phyloP scores from a whole-genome alignment of 1,140 invertebrate genomes.

The Acromyrmex heyeri region DNA sequence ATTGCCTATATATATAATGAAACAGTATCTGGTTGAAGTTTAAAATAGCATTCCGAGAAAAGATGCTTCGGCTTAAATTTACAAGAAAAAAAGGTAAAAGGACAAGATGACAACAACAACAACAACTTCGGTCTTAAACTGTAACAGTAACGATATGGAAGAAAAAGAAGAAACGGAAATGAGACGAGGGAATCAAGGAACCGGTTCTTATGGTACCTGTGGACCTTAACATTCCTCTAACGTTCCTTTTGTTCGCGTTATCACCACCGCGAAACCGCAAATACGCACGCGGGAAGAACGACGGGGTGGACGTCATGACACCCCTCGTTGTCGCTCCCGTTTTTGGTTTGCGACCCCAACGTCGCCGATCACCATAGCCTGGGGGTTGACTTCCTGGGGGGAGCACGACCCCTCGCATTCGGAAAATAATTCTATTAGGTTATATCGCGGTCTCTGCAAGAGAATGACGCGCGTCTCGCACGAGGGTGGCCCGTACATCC shows the following conservation, averaged over 20 bases:
- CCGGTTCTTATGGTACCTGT: constrained; percentile 56
- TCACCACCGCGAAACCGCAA: constrained; percentile 68
- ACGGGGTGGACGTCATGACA: constrained; percentile 37
- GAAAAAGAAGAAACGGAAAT: constrained; percentile 20
- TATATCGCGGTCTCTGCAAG: constrained; percentile 79
- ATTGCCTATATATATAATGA: neutral
- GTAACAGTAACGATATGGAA: constrained; percentile 43
- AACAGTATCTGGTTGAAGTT: neutral
- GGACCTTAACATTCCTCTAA: neutral
- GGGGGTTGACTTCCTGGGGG: constrained; percentile 76
- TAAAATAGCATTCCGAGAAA: neutral
- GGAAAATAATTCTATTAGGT: constrained; percentile 85
- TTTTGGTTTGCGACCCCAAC: constrained; percentile 77
- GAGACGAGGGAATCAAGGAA: constrained; percentile 44
- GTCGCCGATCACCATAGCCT: constrained; percentile 66
- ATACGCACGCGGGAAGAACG: constrained; percentile 63
- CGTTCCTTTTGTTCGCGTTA: constrained; percentile 63
- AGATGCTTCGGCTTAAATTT: neutral
- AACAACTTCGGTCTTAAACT: constrained; percentile 34
- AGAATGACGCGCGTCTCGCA: constrained; percentile 77
- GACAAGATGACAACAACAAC: constrained; percentile 12
- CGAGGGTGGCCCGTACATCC: constrained; percentile 69
- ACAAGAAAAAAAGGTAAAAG: neutral
- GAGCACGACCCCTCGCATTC: constrained; percentile 81
- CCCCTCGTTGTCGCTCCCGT: constrained; percentile 70